Conservation (phyloP, 2,888 invertebrate species). For the Papilio gigon region DNA sequence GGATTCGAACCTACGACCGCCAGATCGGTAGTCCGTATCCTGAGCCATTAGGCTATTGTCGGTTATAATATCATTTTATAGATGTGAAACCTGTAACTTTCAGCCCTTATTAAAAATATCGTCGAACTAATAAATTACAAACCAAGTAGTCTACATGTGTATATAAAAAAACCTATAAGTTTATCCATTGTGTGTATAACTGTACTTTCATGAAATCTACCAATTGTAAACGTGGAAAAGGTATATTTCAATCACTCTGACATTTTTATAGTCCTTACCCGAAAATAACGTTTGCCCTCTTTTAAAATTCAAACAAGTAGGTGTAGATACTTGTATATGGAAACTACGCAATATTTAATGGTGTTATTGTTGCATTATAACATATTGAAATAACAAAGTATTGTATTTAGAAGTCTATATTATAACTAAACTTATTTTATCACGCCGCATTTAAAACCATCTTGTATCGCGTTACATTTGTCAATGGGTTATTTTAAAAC, state of each 20-base stretch:
- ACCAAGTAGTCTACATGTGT: too few relatives aligned
- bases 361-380: background rate
- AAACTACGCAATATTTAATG: slow-evolving; percentile 19
- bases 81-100: too few relatives aligned
- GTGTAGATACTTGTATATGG: background rate
- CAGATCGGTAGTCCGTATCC: too few relatives aligned
- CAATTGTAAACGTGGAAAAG: background rate
- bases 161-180: background rate
- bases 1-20: too few relatives aligned
- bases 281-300: slow-evolving; percentile 15
- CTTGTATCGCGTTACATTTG: too few relatives aligned
- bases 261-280: slow-evolving; percentile 21
- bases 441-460: background rate
- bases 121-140: too few relatives aligned
- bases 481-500: too few relatives aligned
- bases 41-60: too few relatives aligned
- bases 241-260: slow-evolving; percentile 19
- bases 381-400: background rate
- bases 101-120: too few relatives aligned
- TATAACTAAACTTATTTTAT: background rate
- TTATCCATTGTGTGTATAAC: background rate
- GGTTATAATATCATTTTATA: too few relatives aligned
- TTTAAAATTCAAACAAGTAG: slow-evolving; percentile 10
- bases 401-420: background rate
- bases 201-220: slow-evolving; percentile 11